Evolutionary conservation across 2,113 vertebrate species (phyloP), one percentile per base, ranked within the genome.

Genomic region (Uropsilus gracilis): DNA sequence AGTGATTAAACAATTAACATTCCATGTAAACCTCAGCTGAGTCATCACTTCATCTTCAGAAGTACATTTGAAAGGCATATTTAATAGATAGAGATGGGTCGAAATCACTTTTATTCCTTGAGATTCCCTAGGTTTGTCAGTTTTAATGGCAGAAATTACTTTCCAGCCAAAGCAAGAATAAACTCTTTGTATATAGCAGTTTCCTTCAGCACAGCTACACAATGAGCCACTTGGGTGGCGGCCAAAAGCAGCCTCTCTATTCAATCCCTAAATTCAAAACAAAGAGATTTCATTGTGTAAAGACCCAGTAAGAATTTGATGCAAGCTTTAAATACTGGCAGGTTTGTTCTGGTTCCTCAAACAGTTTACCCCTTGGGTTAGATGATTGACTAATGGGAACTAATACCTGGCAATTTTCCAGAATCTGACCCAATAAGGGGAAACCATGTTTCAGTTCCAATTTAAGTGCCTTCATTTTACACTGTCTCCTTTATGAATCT

Each of bases 141-240:
- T 98, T 98, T 98, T 97, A 97, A 97, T 97, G 97, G 93, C 89
- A 98, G 95, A 98, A 98, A 98, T 97, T 96, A 98, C 96, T 97
- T 98, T 98, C 97, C 72, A 96, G 96, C 95, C 96, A 96, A 97
- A 91, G 81, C 97, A 98, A 98, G 98, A 98, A 98, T 98, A 97
- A 98, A 97, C 61, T 98, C 98, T 98, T 98, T 98, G 98, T 98
- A 96, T 96, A 94, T 32, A 96, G 96, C 92, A 94, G 92, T 96
- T 96, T 98, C 97, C 96, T 97, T 98, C 96, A 95, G 94, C 78
- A 72, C 93, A 96, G 92, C 96, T 97, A 95, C 95, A 98, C 97
- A 98, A 98, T 95, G 93, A 98, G 95, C 97, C 86, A 90, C 95
- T 97, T 98, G 98, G 98, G 96, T 66, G 92, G 86, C 89, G 95